Percentiles rank a stretch among this genome's conserved stretches.
Evolutionary conservation across 1,140 invertebrate genomes (phyloP).

Genomic region (Trachymyrmex cornetzi): DNA sequence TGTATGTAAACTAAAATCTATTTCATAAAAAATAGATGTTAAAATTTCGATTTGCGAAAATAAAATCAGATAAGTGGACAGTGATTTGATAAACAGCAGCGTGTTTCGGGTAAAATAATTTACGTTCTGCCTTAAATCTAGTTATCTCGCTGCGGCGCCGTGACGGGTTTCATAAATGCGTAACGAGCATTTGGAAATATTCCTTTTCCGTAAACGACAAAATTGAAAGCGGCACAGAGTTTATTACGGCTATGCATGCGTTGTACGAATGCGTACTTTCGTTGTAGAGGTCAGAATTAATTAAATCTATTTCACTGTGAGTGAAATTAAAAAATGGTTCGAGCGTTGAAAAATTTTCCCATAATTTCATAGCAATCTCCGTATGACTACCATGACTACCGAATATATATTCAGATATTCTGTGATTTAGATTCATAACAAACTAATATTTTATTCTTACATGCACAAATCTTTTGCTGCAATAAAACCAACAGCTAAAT

Average conservation of each 20-base stretch:
- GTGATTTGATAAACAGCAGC: conserved; percentile 36
- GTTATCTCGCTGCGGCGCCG: conserved; percentile 21
- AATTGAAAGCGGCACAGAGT: conserved; percentile 34
- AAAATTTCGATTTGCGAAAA: conserved; percentile 24
- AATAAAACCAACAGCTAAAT: not conserved
- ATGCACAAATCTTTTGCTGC: not conserved
- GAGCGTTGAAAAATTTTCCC: conserved; percentile 17
- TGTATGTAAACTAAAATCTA: not conserved
- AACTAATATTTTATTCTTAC: not conserved
- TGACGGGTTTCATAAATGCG: conserved; percentile 46
- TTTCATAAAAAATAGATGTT: conserved; percentile 12
- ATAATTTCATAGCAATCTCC: conserved; percentile 4
- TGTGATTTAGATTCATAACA: not conserved
- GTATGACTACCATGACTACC: not conserved
- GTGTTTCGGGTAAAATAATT: conserved; percentile 43
- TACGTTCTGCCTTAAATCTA: conserved; percentile 41
- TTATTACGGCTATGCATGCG: conserved; percentile 24
- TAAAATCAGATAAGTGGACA: conserved; percentile 34
- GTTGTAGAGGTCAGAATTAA: conserved; percentile 26
- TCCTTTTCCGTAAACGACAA: conserved; percentile 34
- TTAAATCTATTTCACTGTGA: conserved; percentile 28
- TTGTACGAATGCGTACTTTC: conserved; percentile 5
- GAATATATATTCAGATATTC: not conserved
- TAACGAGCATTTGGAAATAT: conserved; percentile 57
- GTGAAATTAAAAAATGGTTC: conserved; percentile 21